phyloP scores from a whole-genome alignment of 2,888 invertebrate genomes.

The Phymatocera aterrima region DNA sequence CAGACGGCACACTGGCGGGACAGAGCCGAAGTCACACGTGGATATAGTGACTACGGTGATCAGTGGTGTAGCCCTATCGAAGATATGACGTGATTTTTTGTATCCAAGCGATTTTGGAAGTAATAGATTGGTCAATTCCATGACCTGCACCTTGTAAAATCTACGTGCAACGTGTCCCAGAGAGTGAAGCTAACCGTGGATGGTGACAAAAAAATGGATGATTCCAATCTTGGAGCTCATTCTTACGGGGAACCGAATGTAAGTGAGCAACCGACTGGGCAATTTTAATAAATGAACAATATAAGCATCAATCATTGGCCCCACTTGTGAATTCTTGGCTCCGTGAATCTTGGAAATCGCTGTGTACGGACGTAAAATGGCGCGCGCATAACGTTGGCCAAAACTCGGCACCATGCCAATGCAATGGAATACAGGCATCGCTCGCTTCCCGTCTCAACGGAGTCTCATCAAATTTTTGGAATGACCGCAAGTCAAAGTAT shows the following conservation, averaged over 20 bases:
- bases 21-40: constrained; percentile 5
- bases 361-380: not conserved
- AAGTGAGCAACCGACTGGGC: too few species aligned
- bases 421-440: not conserved
- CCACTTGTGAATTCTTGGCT: too few species aligned
- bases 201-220: not conserved
- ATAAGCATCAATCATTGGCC: too few species aligned
- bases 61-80: not conserved
- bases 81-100: not conserved
- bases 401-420: not conserved
- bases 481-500: not conserved
- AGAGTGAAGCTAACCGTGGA: not conserved
- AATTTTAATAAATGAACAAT: too few species aligned
- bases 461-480: not conserved
- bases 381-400: not conserved
- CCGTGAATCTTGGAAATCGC: not conserved
- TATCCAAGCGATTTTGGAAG: not conserved
- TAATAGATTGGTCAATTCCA: not conserved
- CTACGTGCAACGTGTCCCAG: not conserved
- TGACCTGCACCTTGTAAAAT: not conserved
- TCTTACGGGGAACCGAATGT: too few species aligned
- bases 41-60: not conserved
- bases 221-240: too few species aligned
- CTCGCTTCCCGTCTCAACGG: not conserved
- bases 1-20: not conserved